A percentile compares a stretch with the other conserved stretches of the same genome.
Evolutionary conservation across 2,113 vertebrate genomes (phyloP).

Genomic region (Synodontis membranacea): DNA sequence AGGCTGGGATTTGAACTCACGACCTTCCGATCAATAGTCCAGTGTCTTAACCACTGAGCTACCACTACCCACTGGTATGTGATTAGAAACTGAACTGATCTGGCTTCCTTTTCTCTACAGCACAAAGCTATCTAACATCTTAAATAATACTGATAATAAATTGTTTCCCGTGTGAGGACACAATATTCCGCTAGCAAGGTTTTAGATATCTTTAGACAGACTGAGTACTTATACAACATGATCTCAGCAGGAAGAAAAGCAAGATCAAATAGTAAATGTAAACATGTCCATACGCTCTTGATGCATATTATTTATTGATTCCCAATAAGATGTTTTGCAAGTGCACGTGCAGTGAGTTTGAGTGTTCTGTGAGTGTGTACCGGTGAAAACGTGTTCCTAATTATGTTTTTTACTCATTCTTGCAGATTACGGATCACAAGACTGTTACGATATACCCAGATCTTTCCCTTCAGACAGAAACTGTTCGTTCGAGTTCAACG

Average conservation of each 20-base stretch:
- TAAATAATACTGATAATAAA: background rate
- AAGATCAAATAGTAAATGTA: background rate
- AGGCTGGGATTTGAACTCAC: no score
- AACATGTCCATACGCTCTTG: background rate
- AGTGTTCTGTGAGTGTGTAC: background rate
- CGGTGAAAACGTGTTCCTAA: background rate
- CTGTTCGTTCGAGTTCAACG: constrained; percentile 85
- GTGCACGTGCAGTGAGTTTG: background rate
- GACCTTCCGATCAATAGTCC: no score
- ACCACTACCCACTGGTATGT: no score
- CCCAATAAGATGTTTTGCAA: background rate
- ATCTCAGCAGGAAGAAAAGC: background rate
- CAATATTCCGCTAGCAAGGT: background rate
- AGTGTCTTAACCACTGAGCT: no score
- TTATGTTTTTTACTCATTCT: constrained; percentile 17
- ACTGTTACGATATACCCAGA: constrained; percentile 95
- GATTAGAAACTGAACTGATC: background rate
- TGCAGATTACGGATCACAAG: constrained; percentile 93
- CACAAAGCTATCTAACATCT: background rate
- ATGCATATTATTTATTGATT: background rate
- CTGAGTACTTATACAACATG: background rate
- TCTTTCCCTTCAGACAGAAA: constrained; percentile 91
- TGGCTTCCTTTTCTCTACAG: background rate
- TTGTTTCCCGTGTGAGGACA: background rate
- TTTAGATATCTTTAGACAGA: background rate